Percentiles rank a stretch among this genome's conserved stretches.
These are phyloP conservation scores for Cyclophora albipunctata DNA, from an alignment of 2,888 invertebrate species.

Conservation along the genomic window DNA sequence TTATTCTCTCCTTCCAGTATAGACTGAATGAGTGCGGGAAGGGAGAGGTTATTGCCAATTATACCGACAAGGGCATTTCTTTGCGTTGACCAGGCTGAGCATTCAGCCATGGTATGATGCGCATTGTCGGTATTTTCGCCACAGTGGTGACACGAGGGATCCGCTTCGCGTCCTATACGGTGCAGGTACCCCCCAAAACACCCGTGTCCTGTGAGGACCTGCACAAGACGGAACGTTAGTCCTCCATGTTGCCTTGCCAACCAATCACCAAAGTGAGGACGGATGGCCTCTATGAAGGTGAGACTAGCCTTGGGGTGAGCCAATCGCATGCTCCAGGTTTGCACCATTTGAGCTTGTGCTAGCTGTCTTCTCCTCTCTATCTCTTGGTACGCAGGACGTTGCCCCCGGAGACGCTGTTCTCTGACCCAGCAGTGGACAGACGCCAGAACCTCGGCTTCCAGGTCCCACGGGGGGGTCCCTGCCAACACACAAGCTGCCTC, in stretches of 20 bases:
- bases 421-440: background rate
- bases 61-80: no score
- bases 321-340: no score
- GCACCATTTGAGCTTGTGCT: background rate
- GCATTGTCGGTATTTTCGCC: no score
- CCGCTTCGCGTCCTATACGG: no score
- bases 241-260: background rate
- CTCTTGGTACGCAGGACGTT: constrained; percentile 1
- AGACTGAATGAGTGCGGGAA: no score
- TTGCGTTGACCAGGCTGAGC: no score
- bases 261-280: background rate
- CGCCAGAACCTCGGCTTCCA: background rate
- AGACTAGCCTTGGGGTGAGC: no score
- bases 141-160: no score
- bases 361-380: background rate
- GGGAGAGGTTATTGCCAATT: no score
- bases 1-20: no score
- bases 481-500: constrained; percentile 1
- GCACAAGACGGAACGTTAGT: background rate
- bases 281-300: background rate
- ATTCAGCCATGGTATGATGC: no score
- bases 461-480: background rate
- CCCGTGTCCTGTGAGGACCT: background rate
- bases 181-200: background rate
- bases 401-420: background rate